These are phyloP conservation scores for Coturnix japonica DNA, from an alignment of 2,113 vertebrate genomes.

Conservation along the genomic window DNA sequence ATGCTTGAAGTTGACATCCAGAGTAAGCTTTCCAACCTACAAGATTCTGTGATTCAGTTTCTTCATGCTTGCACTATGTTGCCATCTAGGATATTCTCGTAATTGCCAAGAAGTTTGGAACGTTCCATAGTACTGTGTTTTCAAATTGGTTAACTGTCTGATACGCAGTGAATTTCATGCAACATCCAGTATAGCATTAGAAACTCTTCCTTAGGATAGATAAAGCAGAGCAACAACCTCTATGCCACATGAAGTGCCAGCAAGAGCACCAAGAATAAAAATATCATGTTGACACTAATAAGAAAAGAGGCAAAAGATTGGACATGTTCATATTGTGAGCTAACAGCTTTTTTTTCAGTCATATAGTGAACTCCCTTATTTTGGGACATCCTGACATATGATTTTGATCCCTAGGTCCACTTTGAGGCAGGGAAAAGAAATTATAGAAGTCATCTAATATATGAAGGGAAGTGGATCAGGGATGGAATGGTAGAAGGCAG, in stretches of 20 bases:
- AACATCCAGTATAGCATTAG: neutral
- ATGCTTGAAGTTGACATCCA: no score
- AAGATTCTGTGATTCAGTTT: neutral
- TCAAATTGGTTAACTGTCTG: neutral
- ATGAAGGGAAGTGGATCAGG: no score
- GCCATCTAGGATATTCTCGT: neutral
- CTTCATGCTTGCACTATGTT: neutral
- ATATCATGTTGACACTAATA: neutral
- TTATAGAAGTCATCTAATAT: neutral
- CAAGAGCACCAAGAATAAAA: neutral
- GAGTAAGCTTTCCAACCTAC: neutral
- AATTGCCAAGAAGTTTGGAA: neutral
- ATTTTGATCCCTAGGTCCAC: neutral
- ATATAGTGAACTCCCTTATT: rapidly evolving
- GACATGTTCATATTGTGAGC: neutral
- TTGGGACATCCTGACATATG: neutral
- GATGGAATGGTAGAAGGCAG: neutral
- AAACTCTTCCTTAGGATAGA: neutral
- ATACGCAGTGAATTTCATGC: neutral
- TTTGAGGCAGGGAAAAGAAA: neutral
- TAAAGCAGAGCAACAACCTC: neutral
- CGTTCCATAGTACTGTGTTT: neutral
- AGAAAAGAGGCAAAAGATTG: neutral
- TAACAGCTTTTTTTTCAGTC: neutral
- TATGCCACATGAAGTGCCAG: neutral